Evolutionary conservation across 2,888 invertebrate species (phyloP).

Genomic region (Scaeva pyrastri): DNA sequence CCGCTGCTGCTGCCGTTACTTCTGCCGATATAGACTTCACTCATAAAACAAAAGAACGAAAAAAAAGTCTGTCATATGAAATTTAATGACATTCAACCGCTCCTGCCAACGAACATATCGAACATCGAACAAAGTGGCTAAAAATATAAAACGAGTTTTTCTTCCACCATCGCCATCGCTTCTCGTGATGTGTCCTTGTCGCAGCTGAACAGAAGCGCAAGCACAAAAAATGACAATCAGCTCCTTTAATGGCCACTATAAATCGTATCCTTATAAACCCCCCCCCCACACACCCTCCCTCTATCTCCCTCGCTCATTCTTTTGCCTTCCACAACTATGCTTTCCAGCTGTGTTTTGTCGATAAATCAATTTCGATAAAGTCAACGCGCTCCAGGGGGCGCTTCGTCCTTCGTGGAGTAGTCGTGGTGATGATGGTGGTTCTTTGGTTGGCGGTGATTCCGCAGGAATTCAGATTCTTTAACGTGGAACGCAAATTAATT

Average conservation of each 20-base stretch:
- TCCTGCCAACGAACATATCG: neutral
- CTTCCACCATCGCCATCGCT: neutral
- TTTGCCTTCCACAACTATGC: neutral
- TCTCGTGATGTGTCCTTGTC: constrained; percentile 9
- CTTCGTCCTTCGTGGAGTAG: neutral
- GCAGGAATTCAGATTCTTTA: constrained; percentile 56
- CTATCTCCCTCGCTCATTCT: too few relatives aligned
- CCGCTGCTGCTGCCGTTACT: neutral
- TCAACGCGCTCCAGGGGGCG: constrained; percentile 39
- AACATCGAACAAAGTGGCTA: constrained; percentile 38
- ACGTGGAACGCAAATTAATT: constrained; percentile 70
- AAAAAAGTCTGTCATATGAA: constrained; percentile 68
- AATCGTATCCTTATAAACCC: constrained; percentile 74
- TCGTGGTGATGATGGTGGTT: constrained; percentile 40
- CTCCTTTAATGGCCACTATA: constrained; percentile 81
- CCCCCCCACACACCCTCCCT: neutral
- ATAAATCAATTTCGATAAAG: constrained; percentile 75
- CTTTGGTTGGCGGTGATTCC: constrained; percentile 43
- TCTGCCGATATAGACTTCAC: constrained; percentile 24
- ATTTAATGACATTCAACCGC: constrained; percentile 63
- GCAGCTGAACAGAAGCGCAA: constrained; percentile 25
- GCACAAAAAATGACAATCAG: constrained; percentile 79
- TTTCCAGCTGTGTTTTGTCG: constrained; percentile 71
- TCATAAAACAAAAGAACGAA: constrained; percentile 25
- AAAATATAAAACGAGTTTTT: constrained; percentile 46